These are phyloP conservation scores for Micropoecilia bifurca DNA, from an alignment of 2,797 vertebrate genomes.

Conservation along the genomic window DNA sequence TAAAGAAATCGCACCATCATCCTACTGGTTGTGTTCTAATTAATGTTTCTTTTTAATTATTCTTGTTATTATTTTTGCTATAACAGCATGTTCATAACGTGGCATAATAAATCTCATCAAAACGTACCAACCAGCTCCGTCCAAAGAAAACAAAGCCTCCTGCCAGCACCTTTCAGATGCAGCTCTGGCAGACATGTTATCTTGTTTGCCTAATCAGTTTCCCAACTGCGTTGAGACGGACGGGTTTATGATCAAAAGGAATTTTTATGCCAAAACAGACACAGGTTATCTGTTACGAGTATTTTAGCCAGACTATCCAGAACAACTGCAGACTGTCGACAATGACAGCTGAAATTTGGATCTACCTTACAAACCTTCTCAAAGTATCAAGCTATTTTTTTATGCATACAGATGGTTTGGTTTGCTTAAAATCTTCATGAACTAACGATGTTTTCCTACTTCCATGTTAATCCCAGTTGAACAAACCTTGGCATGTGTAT, in stretches of 20 bases:
- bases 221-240: neutral
- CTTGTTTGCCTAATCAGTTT: constrained; percentile 2
- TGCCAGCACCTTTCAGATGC: fast-evolving
- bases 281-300: neutral
- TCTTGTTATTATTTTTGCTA: neutral
- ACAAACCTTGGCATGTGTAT: neutral
- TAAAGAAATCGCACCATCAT: neutral
- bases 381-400: neutral
- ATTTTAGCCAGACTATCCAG: neutral
- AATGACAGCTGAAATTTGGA: neutral
- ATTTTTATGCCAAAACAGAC: neutral
- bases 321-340: neutral
- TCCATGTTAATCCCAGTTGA: too few species aligned
- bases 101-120: neutral
- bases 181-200: neutral
- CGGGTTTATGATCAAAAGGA: neutral
- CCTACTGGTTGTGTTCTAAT: neutral
- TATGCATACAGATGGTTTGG: neutral
- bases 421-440: neutral
- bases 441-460: neutral
- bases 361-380: neutral
- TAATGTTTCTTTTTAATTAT: neutral
- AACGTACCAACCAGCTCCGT: neutral
- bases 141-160: neutral
- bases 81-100: neutral